Percentiles rank a stretch among this genome's conserved stretches.
phyloP scores from a whole-genome alignment of 2,113 vertebrate species.

The Corynorhinus townsendii region DNA sequence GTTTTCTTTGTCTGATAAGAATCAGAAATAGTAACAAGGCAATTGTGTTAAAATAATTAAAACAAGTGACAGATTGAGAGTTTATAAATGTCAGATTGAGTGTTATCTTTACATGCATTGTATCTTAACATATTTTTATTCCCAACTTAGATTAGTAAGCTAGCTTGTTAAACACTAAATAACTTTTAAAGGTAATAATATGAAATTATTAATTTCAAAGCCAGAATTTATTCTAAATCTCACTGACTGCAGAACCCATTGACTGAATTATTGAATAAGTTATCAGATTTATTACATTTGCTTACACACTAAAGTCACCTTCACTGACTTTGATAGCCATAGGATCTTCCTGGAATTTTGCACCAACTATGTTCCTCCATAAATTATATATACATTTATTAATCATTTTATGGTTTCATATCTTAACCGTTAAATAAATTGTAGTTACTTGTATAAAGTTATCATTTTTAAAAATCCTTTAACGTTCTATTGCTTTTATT shows the following conservation, averaged over 20 bases:
- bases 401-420: background rate
- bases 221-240: background rate
- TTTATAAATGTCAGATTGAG: background rate
- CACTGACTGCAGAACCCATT: background rate
- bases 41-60: background rate
- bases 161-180: background rate
- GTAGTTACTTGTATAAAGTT: background rate
- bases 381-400: background rate
- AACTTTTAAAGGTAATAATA: background rate
- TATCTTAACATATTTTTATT: background rate
- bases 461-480: background rate
- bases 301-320: background rate
- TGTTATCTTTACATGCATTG: background rate
- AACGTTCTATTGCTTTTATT: background rate
- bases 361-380: background rate
- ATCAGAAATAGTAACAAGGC: background rate
- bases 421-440: background rate
- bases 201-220: background rate
- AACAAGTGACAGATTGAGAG: background rate
- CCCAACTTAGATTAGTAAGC: background rate
- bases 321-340: background rate
- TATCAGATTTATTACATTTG: background rate
- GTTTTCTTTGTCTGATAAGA: background rate
- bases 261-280: background rate
- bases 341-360: background rate